phyloP scores from a whole-genome alignment of 2,797 vertebrate species.

The Rhinoraja longicauda region DNA sequence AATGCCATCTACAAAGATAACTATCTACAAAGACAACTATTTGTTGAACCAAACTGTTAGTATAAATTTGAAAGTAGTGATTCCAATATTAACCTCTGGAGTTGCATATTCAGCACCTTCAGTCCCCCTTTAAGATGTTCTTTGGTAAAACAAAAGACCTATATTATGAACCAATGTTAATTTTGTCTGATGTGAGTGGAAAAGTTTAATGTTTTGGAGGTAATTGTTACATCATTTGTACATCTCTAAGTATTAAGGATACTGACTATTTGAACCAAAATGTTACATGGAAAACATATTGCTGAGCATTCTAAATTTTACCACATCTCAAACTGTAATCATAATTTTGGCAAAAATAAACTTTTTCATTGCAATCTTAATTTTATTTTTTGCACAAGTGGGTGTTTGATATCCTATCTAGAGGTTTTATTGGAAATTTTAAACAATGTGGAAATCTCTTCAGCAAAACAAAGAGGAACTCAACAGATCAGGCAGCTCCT shows the following conservation, averaged over 20 bases:
- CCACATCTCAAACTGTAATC: background rate
- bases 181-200: background rate
- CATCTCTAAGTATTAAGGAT: background rate
- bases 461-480: too few species aligned
- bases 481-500: too few species aligned
- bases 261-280: background rate
- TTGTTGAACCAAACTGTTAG: background rate
- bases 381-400: background rate
- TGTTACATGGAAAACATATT: background rate
- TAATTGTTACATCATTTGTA: background rate
- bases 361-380: background rate
- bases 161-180: background rate
- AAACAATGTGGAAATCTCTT: background rate
- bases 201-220: background rate
- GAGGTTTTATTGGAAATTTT: background rate
- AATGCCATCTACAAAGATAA: background rate
- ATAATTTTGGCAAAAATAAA: slow-evolving; percentile 9
- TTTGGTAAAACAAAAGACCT: background rate
- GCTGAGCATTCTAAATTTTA: background rate
- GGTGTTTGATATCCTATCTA: background rate
- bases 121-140: background rate
- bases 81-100: background rate
- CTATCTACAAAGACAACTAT: background rate
- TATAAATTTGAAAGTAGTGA: background rate
- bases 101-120: background rate